These are phyloP conservation scores for Eristalis intricaria DNA, from an alignment of 2,888 invertebrate genomes.

Conservation along the genomic window DNA sequence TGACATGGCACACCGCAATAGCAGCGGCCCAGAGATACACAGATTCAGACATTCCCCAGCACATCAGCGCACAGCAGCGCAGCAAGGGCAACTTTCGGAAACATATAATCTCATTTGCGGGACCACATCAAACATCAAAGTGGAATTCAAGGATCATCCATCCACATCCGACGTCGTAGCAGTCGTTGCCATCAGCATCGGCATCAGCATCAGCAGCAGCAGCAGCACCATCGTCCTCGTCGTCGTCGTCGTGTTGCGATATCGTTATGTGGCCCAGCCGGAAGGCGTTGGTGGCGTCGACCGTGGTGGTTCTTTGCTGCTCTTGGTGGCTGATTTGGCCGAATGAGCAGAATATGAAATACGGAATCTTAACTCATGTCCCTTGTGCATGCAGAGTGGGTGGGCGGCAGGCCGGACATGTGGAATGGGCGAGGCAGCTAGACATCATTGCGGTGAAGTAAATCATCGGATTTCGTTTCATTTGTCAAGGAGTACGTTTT, in stretches of 20 bases:
- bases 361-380: slow-evolving; percentile 55
- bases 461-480: slow-evolving; percentile 48
- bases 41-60: slow-evolving; percentile 61
- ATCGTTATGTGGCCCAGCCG: slow-evolving; percentile 42
- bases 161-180: slow-evolving; percentile 35
- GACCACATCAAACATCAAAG: slow-evolving; percentile 72
- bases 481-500: slow-evolving; percentile 59
- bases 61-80: slow-evolving; percentile 24
- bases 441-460: slow-evolving; percentile 40
- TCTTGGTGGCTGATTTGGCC: slow-evolving; percentile 49
- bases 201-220: background rate
- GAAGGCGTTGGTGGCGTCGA: slow-evolving; percentile 13
- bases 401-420: slow-evolving; percentile 1
- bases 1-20: slow-evolving; percentile 67
- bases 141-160: slow-evolving; percentile 71
- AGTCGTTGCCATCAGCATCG: slow-evolving; percentile 9
- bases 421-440: background rate
- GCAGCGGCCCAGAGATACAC: slow-evolving; percentile 31
- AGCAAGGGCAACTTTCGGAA: slow-evolving; percentile 69
- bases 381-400: slow-evolving; percentile 3
- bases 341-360: slow-evolving; percentile 68
- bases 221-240: background rate
- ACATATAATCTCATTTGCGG: slow-evolving; percentile 71
- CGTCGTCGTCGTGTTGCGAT: slow-evolving; percentile 36
- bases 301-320: slow-evolving; percentile 9